Conservation (phyloP, 30 jellyfish, hydroid and myxozoan genomes). For the Clytia hemisphaerica region DNA sequence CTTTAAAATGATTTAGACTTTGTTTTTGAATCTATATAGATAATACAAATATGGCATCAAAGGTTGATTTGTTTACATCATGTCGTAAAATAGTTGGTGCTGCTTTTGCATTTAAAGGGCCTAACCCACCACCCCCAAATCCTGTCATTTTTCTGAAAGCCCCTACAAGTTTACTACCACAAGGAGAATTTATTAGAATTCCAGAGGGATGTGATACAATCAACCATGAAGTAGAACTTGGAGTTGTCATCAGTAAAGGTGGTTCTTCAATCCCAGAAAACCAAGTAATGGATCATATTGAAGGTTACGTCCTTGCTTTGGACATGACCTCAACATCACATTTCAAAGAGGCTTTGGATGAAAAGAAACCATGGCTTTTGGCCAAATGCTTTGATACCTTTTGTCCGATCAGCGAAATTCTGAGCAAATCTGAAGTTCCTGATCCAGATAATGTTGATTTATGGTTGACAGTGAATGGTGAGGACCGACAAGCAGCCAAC, state of each 20-base stretch:
- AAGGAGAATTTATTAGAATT: slow-evolving; percentile 67
- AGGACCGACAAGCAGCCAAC: slow-evolving; percentile 61
- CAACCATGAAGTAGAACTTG: slow-evolving; percentile 96
- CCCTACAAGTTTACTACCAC: slow-evolving; percentile 56
- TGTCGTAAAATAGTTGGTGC: slow-evolving; percentile 82
- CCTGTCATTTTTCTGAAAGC: slow-evolving; percentile 79
- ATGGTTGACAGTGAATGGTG: slow-evolving; percentile 77
- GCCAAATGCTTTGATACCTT: slow-evolving; percentile 93
- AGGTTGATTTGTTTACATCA: slow-evolving; percentile 38
- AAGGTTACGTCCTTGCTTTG: slow-evolving; percentile 90
- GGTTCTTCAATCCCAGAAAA: slow-evolving; percentile 61
- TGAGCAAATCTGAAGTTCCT: slow-evolving; percentile 41
- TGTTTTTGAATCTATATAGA: too few relatives aligned
- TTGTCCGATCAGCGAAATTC: slow-evolving; percentile 72
- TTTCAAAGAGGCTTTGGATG: slow-evolving; percentile 57
- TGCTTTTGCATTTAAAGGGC: slow-evolving; percentile 77
- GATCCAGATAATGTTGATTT: slow-evolving; percentile 67
- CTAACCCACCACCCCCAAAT: slow-evolving; percentile 59
- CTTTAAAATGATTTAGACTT: too few relatives aligned
- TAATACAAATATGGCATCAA: too few relatives aligned
- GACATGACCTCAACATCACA: slow-evolving; percentile 88
- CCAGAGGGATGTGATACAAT: slow-evolving; percentile 75
- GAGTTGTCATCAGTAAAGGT: slow-evolving; percentile 63
- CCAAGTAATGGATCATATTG: slow-evolving; percentile 66
- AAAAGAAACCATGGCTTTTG: slow-evolving; percentile 81